Evolutionary conservation across 1,140 invertebrate genomes (phyloP).

Genomic region (Hyposmocoma kahamanoa): DNA sequence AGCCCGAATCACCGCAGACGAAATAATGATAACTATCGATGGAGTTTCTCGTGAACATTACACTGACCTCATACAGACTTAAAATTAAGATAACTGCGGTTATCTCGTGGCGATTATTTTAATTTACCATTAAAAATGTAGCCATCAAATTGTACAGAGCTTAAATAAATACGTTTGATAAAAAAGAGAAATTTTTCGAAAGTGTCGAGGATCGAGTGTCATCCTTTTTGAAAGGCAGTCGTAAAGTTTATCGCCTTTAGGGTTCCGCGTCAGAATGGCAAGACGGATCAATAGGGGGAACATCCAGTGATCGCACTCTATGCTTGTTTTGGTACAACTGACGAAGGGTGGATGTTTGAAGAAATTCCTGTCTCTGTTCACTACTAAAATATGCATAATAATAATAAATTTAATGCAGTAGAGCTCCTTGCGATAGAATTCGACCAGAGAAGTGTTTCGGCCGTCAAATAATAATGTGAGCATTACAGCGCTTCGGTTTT

Average conservation of each 20-base stretch:
- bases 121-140: background rate
- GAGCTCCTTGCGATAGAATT: too few relatives aligned
- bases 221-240: slow-evolving; percentile 45
- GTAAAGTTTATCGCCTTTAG: slow-evolving; percentile 60
- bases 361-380: too few relatives aligned
- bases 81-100: background rate
- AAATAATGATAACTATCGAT: background rate
- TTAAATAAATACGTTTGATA: too few relatives aligned
- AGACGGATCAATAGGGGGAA: slow-evolving; percentile 3
- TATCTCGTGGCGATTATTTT: background rate
- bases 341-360: too few relatives aligned
- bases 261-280: slow-evolving; percentile 28
- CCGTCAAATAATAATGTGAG: too few relatives aligned
- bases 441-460: too few relatives aligned
- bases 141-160: too few relatives aligned
- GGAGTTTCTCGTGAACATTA: background rate
- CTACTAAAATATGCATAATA: too few relatives aligned
- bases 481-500: too few relatives aligned
- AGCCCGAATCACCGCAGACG: background rate
- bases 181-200: slow-evolving; percentile 52
- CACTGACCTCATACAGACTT: background rate
- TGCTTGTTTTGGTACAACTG: too few relatives aligned
- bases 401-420: too few relatives aligned
- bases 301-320: too few relatives aligned
- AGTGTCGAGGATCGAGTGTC: slow-evolving; percentile 42